Evolutionary conservation across 2,888 invertebrate species (phyloP).

Genomic region (Macrosiphum euphorbiae): DNA sequence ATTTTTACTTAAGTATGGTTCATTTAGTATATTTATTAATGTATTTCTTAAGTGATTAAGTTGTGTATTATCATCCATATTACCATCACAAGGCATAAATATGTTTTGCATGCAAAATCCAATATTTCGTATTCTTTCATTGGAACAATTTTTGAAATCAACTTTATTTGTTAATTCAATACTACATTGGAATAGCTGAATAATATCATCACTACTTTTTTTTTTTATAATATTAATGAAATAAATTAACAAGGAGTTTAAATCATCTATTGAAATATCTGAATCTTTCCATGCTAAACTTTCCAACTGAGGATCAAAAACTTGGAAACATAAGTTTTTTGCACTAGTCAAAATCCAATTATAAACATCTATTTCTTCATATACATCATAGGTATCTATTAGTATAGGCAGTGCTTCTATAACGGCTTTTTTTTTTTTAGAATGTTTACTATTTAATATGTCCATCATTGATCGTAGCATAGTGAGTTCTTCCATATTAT

Average conservation of each 20-base stretch:
- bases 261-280: conserved; percentile 30
- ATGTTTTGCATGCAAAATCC: conserved; percentile 45
- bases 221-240: conserved; percentile 44
- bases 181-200: conserved; percentile 30
- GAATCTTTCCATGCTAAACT: conserved; percentile 28
- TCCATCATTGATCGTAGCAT: conserved; percentile 53
- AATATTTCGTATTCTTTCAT: conserved; percentile 41
- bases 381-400: conserved; percentile 26
- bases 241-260: conserved; percentile 33
- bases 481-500: conserved; percentile 51
- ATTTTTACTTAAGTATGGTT: conserved; percentile 42
- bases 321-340: conserved; percentile 46
- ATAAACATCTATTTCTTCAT: conserved; percentile 31
- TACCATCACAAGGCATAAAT: neutral
- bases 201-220: conserved; percentile 46
- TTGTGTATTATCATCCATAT: conserved; percentile 18
- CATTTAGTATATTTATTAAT: conserved; percentile 43
- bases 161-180: conserved; percentile 18
- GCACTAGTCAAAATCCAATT: conserved; percentile 28
- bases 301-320: conserved; percentile 33
- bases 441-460: conserved; percentile 46
- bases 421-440: conserved; percentile 52
- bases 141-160: conserved; percentile 37
- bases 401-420: conserved; percentile 45
- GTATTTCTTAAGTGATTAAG: conserved; percentile 42